Base-by-base conservation (phyloP, 1,140 invertebrate species). In the Andrena cerasifolii region DNA sequence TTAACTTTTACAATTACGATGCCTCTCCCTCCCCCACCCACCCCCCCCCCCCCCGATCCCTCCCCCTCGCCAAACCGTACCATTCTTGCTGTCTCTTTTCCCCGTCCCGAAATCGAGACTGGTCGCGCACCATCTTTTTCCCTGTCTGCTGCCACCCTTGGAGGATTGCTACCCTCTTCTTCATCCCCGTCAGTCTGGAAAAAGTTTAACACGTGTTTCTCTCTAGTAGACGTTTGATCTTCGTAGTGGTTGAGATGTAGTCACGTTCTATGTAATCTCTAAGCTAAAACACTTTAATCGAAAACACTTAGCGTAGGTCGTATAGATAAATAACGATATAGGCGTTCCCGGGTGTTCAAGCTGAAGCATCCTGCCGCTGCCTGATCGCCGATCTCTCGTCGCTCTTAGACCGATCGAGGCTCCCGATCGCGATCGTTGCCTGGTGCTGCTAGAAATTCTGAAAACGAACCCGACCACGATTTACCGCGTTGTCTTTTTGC, bases 251-350 rank as follows among this genome's bases (percentile, higher is more conserved):
- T 78, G 54, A 87, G 67, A 89, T 72, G 87, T 92, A 92, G 90
- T 84, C 84, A 83, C 84, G 85, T 90, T 91, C 86, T 83, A 89
- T 91, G 85, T 92, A 92, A 91, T 86, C 87, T 88, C 85, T 89
- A 90, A 91, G 81, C 83, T 90, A 89, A n/a, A 84, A 88, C 84
- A 87, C 84, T 86, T 91, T 90, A 88, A 90, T 90, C 87, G 84
- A 88, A 84, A 87, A 86, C 81, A 86, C 63, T 85, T 89, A 87
- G 82, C 33, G 79, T 90, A 90, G 84, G 78, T 86, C 77, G 62
- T 82, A 83, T 85, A 88, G 84, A 62, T 62, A 78, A n/a, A n/a
- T 88, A 80, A 84, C 65, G 73, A 82, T 80, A 84, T 86, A 88
- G 80, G 82, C 76, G 74, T 82, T 85, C 87, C 84, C 68, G 61